Evolutionary conservation across 2,888 invertebrate genomes (phyloP), one percentile per base, ranked within the genome.

Genomic region (Liposcelis brunnea): DNA sequence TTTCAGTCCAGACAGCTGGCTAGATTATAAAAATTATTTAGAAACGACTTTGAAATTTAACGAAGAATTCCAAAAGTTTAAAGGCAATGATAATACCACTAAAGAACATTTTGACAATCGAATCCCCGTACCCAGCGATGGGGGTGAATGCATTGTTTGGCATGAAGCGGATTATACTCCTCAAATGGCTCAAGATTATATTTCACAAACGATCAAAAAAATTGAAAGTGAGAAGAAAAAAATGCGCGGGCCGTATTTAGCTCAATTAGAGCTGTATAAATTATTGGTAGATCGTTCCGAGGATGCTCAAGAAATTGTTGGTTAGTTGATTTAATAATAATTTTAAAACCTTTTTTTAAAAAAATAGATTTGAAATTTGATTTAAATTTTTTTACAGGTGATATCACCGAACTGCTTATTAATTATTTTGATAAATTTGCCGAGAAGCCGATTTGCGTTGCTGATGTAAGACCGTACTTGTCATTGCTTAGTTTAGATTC

Each of bases 351-450:
- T 21, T n/a, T 1, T 12, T 4, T 11, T 11, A 6, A 15, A n/a
- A 42, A 10, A 11, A 21, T 42, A 11, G 7, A 8, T 36, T 26
- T 42, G 7, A 31, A 21, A 43, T 33, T 2, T 14, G 8, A 26
- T 26, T 46, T 31, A 11, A 10, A 10, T 11, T 15, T 19, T 21
- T 12, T 18, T 49, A 8, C 43, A 53, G 80, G 80, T 1, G 75
- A 78, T 55, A 71, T 74, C 12, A 65, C 74, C 11, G 75, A 80
- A 18, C 61, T 83, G 31, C 74, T 90, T 58, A 67, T 80, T 49
- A 77, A 81, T 54, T 94, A 90, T 65, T 82, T 85, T 52, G 59
- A 68, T 36, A 70, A 74, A 52, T 94, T 93, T 63, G 90, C 90
- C 2, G 76, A 82, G 55, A 89, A 89, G 58, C 77, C 81, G 0